Base-by-base conservation (phyloP, 2,113 vertebrate genomes). In the Syrrhaptes paradoxus region DNA sequence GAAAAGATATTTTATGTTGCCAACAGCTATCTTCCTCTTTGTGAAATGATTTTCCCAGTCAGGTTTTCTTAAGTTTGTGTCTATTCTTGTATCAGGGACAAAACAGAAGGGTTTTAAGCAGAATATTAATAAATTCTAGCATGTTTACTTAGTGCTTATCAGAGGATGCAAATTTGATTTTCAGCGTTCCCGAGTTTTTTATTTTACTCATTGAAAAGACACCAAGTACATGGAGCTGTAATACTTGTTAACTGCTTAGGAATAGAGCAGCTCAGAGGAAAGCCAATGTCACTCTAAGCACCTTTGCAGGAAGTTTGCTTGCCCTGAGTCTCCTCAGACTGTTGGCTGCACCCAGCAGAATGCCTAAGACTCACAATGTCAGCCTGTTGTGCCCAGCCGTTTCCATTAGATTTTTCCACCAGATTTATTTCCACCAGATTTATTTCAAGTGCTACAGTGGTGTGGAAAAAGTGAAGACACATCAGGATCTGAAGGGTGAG, bases 301-400 rank as follows among this genome's bases (percentile, higher is more conserved):
- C 4, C 14, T 87, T 36, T 70, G 19, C 24, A 70, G 32, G 21
- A 81, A 51, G 17, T 46, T 68, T 67, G 7, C 7, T 91, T 82
- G 24, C 52, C 26, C 26, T 62, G 49, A 32, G 28, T 65, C 20
- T 77, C 21, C 36, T 74, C 46, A 65, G 17, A 34, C 26, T 68
- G 20, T 17, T 46, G 20, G 17, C n/a, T 59, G 6, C 17, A 29
- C 0, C 32, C 25, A 61, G 54, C 13, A 82, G 52, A 36, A 82
- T 8, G 26, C 2, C 7, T n/a, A 31, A 51, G 38, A 13, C 48
- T 75, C 24, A 17, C 1, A 2, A 0, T 0, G 3, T 61, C 72
- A 58, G 22, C 15, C 34, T 46, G 57, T 34, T 21, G 8, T 78
- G 45, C 7, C 11, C 34, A 7, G 7, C 2, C 17, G 46, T 36